phyloP scores from a whole-genome alignment of 2,113 vertebrate genomes.

The Emydocephalus ijimae region DNA sequence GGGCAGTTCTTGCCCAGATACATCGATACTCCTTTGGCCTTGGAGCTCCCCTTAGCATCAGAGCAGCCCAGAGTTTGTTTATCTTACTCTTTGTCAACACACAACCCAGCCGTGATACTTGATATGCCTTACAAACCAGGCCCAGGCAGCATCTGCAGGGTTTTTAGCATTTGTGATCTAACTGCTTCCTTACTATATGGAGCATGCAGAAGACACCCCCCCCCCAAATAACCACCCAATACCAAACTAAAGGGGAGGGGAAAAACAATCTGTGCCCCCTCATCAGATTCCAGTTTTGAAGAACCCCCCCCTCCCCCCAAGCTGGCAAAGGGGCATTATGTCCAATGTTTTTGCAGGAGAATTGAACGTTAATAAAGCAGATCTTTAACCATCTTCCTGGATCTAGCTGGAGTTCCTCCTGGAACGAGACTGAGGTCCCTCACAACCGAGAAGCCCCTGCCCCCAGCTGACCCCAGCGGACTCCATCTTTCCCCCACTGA shows the following conservation, averaged over 20 bases:
- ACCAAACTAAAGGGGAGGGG: background rate
- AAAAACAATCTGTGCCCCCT: too few species aligned
- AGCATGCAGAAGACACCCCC: background rate
- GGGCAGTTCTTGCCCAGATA: background rate
- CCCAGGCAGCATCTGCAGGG: background rate
- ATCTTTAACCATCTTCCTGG: background rate
- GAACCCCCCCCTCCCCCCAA: background rate
- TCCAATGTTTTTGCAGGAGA: background rate
- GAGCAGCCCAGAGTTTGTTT: background rate
- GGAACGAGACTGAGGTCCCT: background rate
- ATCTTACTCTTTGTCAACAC: background rate
- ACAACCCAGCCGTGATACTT: background rate
- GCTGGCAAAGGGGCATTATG: too few species aligned
- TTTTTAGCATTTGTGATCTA: background rate
- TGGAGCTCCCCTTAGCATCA: fast-evolving
- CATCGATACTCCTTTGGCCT: background rate
- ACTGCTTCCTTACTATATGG: background rate
- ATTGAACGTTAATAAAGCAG: fast-evolving
- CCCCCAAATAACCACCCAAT: too few species aligned
- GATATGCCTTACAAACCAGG: background rate
- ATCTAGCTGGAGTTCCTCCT: too few species aligned
- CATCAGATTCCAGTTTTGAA: background rate
- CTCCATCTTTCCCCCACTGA: background rate
- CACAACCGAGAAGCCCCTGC: background rate
- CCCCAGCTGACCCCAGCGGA: background rate